Evolutionary conservation across 2,888 invertebrate species (phyloP).

Genomic region (Perithous albicinctus): DNA sequence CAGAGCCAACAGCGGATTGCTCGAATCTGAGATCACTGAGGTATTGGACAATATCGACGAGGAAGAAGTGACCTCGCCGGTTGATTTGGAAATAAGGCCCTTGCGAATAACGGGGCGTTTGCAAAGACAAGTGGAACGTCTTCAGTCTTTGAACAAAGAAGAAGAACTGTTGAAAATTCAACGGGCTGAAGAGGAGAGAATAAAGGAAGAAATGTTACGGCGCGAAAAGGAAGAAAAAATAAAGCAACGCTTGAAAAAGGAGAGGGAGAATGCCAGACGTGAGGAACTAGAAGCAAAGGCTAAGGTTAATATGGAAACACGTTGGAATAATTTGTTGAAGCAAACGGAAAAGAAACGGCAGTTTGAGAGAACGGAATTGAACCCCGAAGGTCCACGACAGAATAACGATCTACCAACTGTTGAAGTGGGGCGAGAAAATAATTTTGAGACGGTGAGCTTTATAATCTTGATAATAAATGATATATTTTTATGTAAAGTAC

Average conservation of each 20-base stretch:
- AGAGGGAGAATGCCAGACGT: constrained; percentile 2
- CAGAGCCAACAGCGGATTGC: constrained; percentile 54
- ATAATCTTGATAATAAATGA: not conserved
- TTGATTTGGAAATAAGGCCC: constrained; percentile 58
- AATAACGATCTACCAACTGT: constrained; percentile 20
- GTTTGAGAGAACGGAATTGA: constrained; percentile 61
- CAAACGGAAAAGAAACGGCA: not conserved
- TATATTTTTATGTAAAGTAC: too few relatives aligned
- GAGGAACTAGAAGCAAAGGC: constrained; percentile 34
- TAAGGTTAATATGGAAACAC: not conserved
- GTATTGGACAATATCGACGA: constrained; percentile 63
- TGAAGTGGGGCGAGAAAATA: not conserved
- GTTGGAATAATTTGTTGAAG: not conserved
- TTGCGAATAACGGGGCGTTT: constrained; percentile 29
- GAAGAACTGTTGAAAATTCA: constrained; percentile 48
- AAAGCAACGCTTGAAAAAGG: constrained; percentile 40
- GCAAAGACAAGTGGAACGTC: constrained; percentile 21
- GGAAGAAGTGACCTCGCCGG: constrained; percentile 27
- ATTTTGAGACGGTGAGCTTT: constrained; percentile 25
- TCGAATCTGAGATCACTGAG: constrained; percentile 66
- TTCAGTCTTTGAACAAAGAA: constrained; percentile 18
- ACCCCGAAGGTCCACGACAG: constrained; percentile 51
- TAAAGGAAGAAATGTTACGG: constrained; percentile 8
- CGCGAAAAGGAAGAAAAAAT: constrained; percentile 38
- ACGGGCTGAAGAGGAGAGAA: constrained; percentile 51